These are phyloP conservation scores for Papilio helenus DNA, from an alignment of 1,140 invertebrate species.

Conservation along the genomic window DNA sequence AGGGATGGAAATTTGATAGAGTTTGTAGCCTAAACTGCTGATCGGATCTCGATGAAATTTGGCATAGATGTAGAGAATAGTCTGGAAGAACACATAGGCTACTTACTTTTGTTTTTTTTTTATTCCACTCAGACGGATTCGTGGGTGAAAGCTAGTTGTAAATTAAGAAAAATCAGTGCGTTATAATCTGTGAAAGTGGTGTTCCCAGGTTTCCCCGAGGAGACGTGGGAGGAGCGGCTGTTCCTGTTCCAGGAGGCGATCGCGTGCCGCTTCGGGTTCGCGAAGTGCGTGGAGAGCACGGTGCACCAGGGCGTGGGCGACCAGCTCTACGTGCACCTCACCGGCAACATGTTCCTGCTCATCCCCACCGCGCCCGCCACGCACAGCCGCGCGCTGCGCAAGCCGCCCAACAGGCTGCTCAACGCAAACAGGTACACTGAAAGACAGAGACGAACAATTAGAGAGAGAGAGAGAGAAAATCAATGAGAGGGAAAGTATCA, in stretches of 20 bases:
- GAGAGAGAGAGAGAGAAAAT: background rate
- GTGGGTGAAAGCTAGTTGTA: too few relatives aligned
- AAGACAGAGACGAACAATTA: background rate
- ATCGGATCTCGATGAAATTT: too few relatives aligned
- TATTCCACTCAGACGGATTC: too few relatives aligned
- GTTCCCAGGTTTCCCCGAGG: constrained; percentile 89
- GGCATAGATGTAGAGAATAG: too few relatives aligned
- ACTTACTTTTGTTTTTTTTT: too few relatives aligned
- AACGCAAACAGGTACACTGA: constrained; percentile 71
- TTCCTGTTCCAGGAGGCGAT: constrained; percentile 94
- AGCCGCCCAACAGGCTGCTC: constrained; percentile 72
- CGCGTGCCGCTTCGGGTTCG: constrained; percentile 92
- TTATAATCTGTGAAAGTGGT: background rate
- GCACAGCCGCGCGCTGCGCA: constrained; percentile 44
- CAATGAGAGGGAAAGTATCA: too few relatives aligned
- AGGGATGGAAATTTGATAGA: too few relatives aligned
- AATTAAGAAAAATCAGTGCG: too few relatives aligned
- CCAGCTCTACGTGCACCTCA: constrained; percentile 93
- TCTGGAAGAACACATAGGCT: too few relatives aligned
- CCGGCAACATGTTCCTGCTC: constrained; percentile 97
- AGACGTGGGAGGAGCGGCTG: constrained; percentile 88
- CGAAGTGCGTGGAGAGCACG: constrained; percentile 88
- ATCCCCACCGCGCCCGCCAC: constrained; percentile 85
- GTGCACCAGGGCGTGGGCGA: constrained; percentile 80
- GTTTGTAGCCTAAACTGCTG: too few relatives aligned